These are phyloP conservation scores for Boloria euphrosyne DNA, from an alignment of 2,888 invertebrate species.

Conservation along the genomic window DNA sequence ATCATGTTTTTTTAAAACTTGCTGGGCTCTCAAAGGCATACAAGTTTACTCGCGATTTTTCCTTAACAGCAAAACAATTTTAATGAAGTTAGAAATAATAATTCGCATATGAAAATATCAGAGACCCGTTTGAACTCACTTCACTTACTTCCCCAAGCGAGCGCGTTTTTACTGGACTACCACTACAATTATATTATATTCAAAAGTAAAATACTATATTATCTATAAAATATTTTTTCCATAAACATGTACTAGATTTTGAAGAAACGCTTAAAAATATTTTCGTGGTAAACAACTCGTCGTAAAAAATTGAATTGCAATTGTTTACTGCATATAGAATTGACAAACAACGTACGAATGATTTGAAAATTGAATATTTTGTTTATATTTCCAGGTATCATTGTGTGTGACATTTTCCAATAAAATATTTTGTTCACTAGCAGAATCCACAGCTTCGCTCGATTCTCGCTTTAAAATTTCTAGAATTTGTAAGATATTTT, in stretches of 20 bases:
- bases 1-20: no score
- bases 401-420: constrained; percentile 1
- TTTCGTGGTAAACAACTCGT: not conserved
- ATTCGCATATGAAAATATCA: no score
- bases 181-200: not conserved
- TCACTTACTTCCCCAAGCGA: no score
- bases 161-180: no score
- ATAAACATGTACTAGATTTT: not conserved
- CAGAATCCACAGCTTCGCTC: no score
- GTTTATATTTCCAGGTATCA: constrained; percentile 7
- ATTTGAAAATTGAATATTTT: constrained; percentile 16
- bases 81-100: no score
- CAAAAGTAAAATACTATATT: not conserved
- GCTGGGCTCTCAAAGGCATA: no score
- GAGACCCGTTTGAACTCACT: no score
- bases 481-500: no score
- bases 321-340: not conserved
- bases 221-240: not conserved
- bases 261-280: not conserved
- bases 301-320: constrained; percentile 3
- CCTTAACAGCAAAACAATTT: no score
- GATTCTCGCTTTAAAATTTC: no score
- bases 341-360: constrained; percentile 3
- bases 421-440: not conserved
- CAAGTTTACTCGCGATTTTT: no score